Evolutionary conservation across 2,888 invertebrate species (phyloP).

Genomic region (Lasius platythorax): DNA sequence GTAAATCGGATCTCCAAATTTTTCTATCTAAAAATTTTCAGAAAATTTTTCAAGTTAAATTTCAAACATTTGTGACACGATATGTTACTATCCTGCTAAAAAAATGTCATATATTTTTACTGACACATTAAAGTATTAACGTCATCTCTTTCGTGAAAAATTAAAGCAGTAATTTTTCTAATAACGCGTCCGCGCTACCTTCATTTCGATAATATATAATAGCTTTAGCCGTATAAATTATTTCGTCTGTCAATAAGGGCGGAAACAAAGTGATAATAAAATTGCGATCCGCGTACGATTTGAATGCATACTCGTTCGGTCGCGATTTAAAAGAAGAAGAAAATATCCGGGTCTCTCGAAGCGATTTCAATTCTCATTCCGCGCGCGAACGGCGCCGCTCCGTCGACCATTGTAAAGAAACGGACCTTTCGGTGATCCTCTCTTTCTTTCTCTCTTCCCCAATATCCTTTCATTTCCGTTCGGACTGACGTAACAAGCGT

Average conservation of each 20-base stretch:
- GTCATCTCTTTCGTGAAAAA: not conserved
- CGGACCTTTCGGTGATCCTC: not conserved
- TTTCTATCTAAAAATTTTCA: not conserved
- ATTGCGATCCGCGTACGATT: constrained; percentile 18
- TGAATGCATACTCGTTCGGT: not conserved
- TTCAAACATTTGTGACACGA: not conserved
- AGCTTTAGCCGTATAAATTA: not conserved
- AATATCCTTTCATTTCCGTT: constrained; percentile 67
- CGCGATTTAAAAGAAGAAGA: constrained; percentile 21
- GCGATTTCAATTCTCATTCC: constrained; percentile 51
- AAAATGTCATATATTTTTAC: not conserved
- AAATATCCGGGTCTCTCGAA: constrained; percentile 18
- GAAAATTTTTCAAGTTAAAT: not conserved
- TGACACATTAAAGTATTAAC: not conserved
- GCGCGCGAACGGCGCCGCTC: constrained; percentile 35
- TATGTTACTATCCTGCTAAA: not conserved
- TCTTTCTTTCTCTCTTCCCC: constrained; percentile 2
- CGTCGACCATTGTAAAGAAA: constrained; percentile 41
- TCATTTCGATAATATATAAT: not conserved
- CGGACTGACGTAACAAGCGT: constrained; percentile 40
- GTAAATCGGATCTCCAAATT: not conserved
- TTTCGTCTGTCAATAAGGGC: constrained; percentile 20
- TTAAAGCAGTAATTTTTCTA: not conserved
- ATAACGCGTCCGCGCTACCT: not conserved
- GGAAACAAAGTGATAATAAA: constrained; percentile 31